Evolutionary conservation across 2,888 invertebrate genomes (phyloP), one percentile per base, ranked within the genome.

Genomic region (Archips xylosteana): DNA sequence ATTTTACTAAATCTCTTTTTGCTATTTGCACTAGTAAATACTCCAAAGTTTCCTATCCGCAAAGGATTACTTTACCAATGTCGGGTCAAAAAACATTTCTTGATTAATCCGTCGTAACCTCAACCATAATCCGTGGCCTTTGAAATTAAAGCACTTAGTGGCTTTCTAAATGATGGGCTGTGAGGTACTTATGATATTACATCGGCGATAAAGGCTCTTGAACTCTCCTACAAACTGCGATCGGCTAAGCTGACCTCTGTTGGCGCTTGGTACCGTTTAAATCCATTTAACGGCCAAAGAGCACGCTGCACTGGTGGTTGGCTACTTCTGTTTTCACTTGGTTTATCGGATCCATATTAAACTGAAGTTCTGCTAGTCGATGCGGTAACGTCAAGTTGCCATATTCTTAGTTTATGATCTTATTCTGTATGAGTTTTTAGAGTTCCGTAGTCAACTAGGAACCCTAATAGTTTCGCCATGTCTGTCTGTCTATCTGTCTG

Each of bases 111-210:
- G 15, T 36, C 15, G 66, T 75, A 65, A 74, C 75, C 75, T 70
- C 76, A 65, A 69, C 45, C 66, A 51, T 75, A 75, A 75, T 73
- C 71, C 65, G 32, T 64, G 66, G 72, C 69, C 64, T 74, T 74
- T 69, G 69, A 71, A 75, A 71, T 74, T 74, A 76, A 74, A 71
- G 75, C 76, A 75, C 76, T 76, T 75, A 76, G 76, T 69, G 74
- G 76, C 74, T 75, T 74, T 67, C 66, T 70, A 63, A 75, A 75
- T 59, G 62, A 73, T 70, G 75, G 71, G 65, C 62, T 70, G 73
- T 47, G 63, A 63, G 60, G 68, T 73, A 68, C 73, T 73, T 68
- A 73, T 68, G 59, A 68, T 73, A 73, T 68, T 73, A 72, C 61
- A 72, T 62, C 45, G 66, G 34, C 60, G 66, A 66, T 66, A 51